Evolutionary conservation across 2,113 vertebrate species (phyloP), one percentile per base, ranked within the genome.

Genomic region (Oophaga pumilio): DNA sequence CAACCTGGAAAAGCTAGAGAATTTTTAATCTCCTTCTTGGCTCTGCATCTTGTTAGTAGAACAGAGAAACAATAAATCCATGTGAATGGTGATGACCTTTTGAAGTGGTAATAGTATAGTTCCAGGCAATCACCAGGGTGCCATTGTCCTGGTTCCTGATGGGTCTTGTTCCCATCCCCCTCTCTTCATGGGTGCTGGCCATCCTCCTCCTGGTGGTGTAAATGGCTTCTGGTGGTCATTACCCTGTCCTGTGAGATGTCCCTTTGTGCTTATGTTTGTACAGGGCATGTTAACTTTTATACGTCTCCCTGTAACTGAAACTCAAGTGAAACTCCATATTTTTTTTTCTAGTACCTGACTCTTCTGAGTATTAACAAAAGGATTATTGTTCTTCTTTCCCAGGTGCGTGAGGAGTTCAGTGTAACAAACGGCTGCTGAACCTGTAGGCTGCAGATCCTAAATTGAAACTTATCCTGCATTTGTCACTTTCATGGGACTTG

Each of bases 381-480:
- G 22, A 74, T 74, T 24, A 86, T 86, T 85, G 84, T 85, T 60
- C 33, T 13, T 60, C 33, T n/a, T 85, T 74, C 43, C 84, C 84
- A 86, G 84, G 84, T 86, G 84, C 74, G 17, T 12, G 50, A n/a
- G 22, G 9, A 68, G 43, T 68, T 15, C 62, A 52, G 33, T 53
- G 80, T 49, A 68, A 52, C 22, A 26, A 43, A 60, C 80, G 66
- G 60, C 62, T 24, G n/a, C 49, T 26, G 13, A 22, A n/a, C 43
- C 15, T 15, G 11, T 17, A 52, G 43, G 43, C 43, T 26, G 62
- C 43, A 50, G 28, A 15, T 57, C 52, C 9, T 26, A 28, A 24
- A 78, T 57, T 56, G 7, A 3, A 12, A 13, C 62, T 24, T 68
- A 12, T 68, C 11, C 22, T 66, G 33, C 33, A 2, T 43, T 43